These are phyloP conservation scores for Caenorhabditis parvicauda DNA, from an alignment of 2,888 invertebrate genomes.

Conservation along the genomic window DNA sequence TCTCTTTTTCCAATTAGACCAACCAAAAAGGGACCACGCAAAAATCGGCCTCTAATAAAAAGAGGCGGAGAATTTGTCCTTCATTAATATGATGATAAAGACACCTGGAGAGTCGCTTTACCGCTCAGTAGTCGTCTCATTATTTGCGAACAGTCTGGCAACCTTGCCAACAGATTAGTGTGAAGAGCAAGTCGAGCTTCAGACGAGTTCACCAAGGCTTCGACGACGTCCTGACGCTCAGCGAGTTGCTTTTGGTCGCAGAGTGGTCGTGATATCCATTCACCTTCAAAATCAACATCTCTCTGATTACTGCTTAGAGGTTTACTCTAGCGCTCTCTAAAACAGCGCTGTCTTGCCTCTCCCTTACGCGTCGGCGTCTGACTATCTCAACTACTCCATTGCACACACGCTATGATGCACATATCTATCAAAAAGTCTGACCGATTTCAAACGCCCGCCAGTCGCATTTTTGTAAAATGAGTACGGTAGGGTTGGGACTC, in stretches of 20 bases:
- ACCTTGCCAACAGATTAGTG: slow-evolving; percentile 36
- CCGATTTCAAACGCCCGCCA: no score
- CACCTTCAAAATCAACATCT: slow-evolving; percentile 26
- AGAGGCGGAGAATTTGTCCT: no score
- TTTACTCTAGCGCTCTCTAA: not conserved
- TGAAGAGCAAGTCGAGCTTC: slow-evolving; percentile 30
- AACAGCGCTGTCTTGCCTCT: not conserved
- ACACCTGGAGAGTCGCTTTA: slow-evolving; percentile 22
- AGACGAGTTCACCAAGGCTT: slow-evolving; percentile 35
- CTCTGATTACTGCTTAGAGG: no score
- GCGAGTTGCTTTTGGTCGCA: slow-evolving; percentile 40
- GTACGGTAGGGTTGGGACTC: no score
- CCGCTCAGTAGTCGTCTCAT: slow-evolving; percentile 28
- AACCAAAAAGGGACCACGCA: no score
- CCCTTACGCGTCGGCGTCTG: no score
- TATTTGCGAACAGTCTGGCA: slow-evolving; percentile 51
- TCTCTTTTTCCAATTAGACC: no score
- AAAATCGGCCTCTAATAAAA: not conserved
- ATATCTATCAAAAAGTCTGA: no score
- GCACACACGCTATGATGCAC: no score
- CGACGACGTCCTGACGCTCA: slow-evolving; percentile 52
- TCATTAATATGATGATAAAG: no score
- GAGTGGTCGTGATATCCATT: slow-evolving; percentile 59
- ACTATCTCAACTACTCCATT: no score
- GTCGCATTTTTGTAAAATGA: no score